phyloP scores from a whole-genome alignment of 2,113 vertebrate genomes.

The Mesoclemmys tuberculata region DNA sequence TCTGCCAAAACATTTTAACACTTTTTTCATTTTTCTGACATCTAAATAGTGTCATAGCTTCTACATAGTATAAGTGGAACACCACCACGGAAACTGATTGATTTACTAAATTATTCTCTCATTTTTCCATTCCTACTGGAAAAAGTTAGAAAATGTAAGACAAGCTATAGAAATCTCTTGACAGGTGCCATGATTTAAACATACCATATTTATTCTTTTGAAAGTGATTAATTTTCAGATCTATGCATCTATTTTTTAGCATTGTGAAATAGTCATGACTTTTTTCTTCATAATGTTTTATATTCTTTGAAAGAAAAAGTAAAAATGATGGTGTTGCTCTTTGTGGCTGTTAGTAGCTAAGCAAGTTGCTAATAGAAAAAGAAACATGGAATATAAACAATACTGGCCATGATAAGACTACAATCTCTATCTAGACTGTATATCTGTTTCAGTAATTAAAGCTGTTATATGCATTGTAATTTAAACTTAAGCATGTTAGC shows the following conservation, averaged over 20 bases:
- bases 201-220: conserved; percentile 74
- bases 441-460: conserved; percentile 56
- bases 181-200: conserved; percentile 74
- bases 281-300: conserved; percentile 66
- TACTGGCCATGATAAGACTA: not conserved
- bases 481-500: conserved; percentile 46
- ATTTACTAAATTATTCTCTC: conserved; percentile 74
- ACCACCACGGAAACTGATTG: conserved; percentile 73
- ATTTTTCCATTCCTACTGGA: conserved; percentile 47
- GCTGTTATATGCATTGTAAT: conserved; percentile 39
- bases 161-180: conserved; percentile 73
- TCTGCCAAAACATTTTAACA: conserved; percentile 79
- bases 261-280: conserved; percentile 67
- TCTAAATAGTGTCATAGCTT: conserved; percentile 73
- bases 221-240: conserved; percentile 71
- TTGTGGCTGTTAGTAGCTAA: conserved; percentile 31
- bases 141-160: conserved; percentile 67
- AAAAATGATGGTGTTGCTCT: conserved; percentile 40
- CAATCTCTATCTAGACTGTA: not conserved
- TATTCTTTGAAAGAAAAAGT: conserved; percentile 68
- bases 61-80: conserved; percentile 73
- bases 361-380: conserved; percentile 12
- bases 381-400: not conserved
- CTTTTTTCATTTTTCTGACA: conserved; percentile 71
- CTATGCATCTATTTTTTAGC: conserved; percentile 65